Evolutionary conservation across 2,888 invertebrate genomes (phyloP).

Genomic region (Parelbella ahira): DNA sequence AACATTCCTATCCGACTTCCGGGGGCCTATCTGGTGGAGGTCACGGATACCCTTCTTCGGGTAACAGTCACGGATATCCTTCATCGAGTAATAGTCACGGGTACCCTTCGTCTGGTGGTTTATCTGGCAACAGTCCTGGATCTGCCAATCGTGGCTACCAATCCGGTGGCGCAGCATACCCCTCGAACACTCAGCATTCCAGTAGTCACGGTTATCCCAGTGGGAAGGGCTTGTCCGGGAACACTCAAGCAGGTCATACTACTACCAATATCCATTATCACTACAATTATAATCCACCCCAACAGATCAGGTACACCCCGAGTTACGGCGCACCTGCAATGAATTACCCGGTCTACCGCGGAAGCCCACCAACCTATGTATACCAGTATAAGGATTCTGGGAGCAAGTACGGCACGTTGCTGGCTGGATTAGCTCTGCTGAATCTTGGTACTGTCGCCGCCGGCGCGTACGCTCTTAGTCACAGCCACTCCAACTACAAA

Average conservation of each 20-base stretch:
- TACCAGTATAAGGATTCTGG: constrained; percentile 66
- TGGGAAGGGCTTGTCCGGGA: constrained; percentile 38
- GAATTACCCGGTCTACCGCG: constrained; percentile 61
- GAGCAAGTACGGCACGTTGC: constrained; percentile 64
- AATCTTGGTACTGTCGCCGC: constrained; percentile 62
- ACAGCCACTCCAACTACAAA: constrained; percentile 43
- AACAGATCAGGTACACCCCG: constrained; percentile 57
- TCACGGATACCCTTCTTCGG: constrained; percentile 33
- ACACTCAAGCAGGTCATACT: constrained; percentile 34
- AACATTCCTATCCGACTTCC: constrained; percentile 29
- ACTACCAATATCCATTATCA: constrained; percentile 55
- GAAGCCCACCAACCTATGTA: constrained; percentile 61
- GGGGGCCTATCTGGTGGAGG: constrained; percentile 28
- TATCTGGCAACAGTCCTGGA: constrained; percentile 36
- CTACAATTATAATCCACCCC: constrained; percentile 64
- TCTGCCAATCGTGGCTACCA: constrained; percentile 39
- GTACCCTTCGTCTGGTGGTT: constrained; percentile 36
- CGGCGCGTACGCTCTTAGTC: constrained; percentile 47
- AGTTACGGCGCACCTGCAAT: constrained; percentile 46
- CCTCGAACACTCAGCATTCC: constrained; percentile 31
- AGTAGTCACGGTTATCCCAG: constrained; percentile 35
- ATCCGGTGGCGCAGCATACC: constrained; percentile 32
- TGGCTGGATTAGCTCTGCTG: constrained; percentile 62
- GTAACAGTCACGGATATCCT: constrained; percentile 39
- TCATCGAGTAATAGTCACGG: constrained; percentile 36